These are phyloP conservation scores for Nettapus auritus DNA, from an alignment of 2,113 vertebrate genomes.

Conservation along the genomic window DNA sequence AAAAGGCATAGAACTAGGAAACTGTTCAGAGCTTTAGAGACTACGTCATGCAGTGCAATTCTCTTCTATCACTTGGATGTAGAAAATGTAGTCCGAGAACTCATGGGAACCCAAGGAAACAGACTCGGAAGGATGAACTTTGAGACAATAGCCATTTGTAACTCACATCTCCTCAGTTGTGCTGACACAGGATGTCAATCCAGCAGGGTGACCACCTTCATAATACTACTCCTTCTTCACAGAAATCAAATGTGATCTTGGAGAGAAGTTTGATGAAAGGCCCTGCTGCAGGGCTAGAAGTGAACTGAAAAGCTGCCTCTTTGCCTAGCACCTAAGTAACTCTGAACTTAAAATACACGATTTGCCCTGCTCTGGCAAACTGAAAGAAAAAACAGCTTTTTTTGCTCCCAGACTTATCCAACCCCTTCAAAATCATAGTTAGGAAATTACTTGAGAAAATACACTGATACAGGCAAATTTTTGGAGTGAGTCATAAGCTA, in stretches of 20 bases:
- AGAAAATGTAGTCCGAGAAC: not conserved
- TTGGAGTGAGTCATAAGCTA: not conserved
- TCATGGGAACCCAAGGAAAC: not conserved
- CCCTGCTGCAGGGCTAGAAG: not conserved
- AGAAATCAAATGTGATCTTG: not conserved
- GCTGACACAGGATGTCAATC: not conserved
- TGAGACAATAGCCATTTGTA: not conserved
- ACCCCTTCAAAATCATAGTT: not conserved
- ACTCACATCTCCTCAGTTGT: not conserved
- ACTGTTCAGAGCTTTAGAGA: rapidly evolving
- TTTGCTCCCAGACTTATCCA: not conserved
- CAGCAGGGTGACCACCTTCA: not conserved
- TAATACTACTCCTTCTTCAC: not conserved
- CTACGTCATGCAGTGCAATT: not conserved
- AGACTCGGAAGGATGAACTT: not conserved
- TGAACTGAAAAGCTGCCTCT: not conserved
- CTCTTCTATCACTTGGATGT: not conserved
- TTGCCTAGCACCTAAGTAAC: not conserved
- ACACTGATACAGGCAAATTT: not conserved
- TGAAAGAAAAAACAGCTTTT: not conserved
- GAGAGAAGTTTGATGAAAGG: not conserved
- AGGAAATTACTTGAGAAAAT: not conserved
- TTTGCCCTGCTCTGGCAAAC: not conserved
- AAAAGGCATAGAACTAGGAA: not conserved
- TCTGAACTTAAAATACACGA: not conserved